phyloP scores from a whole-genome alignment of 2,888 invertebrate species.

The Catocala nupta region DNA sequence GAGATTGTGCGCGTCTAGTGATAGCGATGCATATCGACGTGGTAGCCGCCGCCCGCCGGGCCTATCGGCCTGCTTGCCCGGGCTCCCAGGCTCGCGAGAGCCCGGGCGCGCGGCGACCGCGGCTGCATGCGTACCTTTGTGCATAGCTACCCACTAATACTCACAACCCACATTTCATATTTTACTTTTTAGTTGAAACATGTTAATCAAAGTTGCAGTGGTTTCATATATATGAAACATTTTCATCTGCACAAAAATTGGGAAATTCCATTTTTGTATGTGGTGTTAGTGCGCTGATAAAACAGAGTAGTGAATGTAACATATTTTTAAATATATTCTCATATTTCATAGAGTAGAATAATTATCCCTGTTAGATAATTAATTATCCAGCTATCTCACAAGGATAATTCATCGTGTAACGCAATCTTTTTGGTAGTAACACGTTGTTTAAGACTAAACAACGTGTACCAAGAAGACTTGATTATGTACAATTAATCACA shows the following conservation, averaged over 20 bases:
- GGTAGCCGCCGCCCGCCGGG: constrained; percentile 13
- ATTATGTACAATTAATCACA: too few relatives aligned
- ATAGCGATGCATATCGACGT: constrained; percentile 64
- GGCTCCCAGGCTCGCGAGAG: neutral
- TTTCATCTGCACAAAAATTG: too few relatives aligned
- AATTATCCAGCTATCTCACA: too few relatives aligned
- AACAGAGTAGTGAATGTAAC: too few relatives aligned
- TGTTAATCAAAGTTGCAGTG: neutral
- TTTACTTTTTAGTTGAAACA: neutral
- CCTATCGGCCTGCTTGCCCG: neutral
- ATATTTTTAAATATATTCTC: too few relatives aligned
- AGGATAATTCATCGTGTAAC: too few relatives aligned
- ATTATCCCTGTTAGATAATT: too few relatives aligned
- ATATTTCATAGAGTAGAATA: too few relatives aligned
- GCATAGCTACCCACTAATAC: neutral
- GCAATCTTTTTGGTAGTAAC: neutral
- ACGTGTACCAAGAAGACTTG: too few relatives aligned
- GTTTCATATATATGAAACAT: neutral
- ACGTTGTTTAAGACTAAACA: neutral
- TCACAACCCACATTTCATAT: neutral
- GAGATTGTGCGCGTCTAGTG: constrained; percentile 60
- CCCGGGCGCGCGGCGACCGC: neutral
- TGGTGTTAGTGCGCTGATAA: too few relatives aligned
- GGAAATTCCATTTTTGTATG: too few relatives aligned
- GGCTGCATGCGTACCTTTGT: neutral